These are phyloP conservation scores for Nemurella pictetii DNA, from an alignment of 2,888 invertebrate genomes.

Conservation along the genomic window DNA sequence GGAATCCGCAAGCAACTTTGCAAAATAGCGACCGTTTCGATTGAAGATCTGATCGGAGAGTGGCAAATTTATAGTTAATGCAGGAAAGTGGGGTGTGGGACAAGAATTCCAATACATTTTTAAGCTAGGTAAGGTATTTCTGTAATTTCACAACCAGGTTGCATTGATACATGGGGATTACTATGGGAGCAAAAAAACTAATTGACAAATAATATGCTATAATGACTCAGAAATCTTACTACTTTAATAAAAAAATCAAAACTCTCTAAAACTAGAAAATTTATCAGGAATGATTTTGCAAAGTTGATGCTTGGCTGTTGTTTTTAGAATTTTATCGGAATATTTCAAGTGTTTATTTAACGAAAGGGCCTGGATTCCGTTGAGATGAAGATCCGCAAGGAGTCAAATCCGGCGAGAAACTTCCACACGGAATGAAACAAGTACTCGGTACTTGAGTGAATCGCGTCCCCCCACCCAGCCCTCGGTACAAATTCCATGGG, in stretches of 20 bases:
- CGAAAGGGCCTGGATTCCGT: neutral
- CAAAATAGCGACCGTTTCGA: neutral
- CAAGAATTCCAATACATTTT: too few relatives aligned
- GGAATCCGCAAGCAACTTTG: constrained; percentile 25
- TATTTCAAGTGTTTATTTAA: neutral
- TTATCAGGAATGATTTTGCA: neutral
- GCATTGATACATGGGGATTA: too few relatives aligned
- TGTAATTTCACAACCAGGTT: too few relatives aligned
- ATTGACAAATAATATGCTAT: too few relatives aligned
- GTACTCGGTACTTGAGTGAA: neutral
- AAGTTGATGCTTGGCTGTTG: constrained; percentile 9
- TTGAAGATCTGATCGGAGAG: too few relatives aligned
- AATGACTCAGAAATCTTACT: too few relatives aligned
- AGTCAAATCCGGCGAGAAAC: neutral
- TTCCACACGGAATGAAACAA: neutral
- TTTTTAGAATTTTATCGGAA: neutral
- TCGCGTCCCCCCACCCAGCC: constrained; percentile 27
- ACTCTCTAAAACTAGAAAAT: neutral
- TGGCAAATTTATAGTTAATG: too few relatives aligned
- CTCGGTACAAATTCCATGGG: constrained; percentile 8
- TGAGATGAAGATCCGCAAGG: constrained; percentile 6
- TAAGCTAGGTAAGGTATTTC: too few relatives aligned
- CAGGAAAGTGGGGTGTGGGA: too few relatives aligned
- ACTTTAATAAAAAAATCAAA: neutral
- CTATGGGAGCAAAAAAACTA: too few relatives aligned